Conservation (phyloP, 2,888 invertebrate genomes). For the Trichopria drosophilae region DNA sequence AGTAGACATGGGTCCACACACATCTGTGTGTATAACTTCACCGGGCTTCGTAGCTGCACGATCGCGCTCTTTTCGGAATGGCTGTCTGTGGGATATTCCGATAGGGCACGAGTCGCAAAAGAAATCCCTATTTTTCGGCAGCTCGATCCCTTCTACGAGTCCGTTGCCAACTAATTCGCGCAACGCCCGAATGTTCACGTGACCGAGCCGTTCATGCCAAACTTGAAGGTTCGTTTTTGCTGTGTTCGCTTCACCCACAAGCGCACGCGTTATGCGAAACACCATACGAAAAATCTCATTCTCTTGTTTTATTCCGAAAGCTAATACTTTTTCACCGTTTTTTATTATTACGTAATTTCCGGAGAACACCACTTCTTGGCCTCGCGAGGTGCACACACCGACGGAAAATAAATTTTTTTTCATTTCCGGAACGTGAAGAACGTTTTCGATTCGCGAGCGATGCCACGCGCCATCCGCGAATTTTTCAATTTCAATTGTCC, state of each 20-base stretch:
- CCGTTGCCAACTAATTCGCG: constrained; percentile 11
- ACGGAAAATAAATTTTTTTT: constrained; percentile 42
- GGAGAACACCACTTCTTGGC: constrained; percentile 24
- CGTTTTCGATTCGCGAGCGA: constrained; percentile 31
- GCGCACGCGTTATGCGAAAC: constrained; percentile 15
- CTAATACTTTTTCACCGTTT: constrained; percentile 15
- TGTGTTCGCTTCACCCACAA: constrained; percentile 14
- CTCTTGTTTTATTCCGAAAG: constrained; percentile 28
- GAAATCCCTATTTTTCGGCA: constrained; percentile 13
- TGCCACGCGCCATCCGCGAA: constrained; percentile 29
- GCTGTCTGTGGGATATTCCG: constrained; percentile 35
- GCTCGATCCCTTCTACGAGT: constrained; percentile 4
- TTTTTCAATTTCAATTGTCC: constrained; percentile 29
- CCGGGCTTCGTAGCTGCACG: constrained; percentile 14
- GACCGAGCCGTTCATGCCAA: too few species aligned
- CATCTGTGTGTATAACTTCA: constrained; percentile 34
- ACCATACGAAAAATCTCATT: constrained; percentile 36
- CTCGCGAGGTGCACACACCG: constrained; percentile 32
- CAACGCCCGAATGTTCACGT: constrained; percentile 17
- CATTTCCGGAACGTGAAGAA: constrained; percentile 35
- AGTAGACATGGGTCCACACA: constrained; percentile 39
- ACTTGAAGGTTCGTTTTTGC: constrained; percentile 8
- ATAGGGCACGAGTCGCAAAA: constrained; percentile 33
- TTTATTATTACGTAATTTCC: constrained; percentile 17
- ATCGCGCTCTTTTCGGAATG: constrained; percentile 1